phyloP scores from a whole-genome alignment of 1,140 invertebrate genomes.

The Eumeta japonica region DNA sequence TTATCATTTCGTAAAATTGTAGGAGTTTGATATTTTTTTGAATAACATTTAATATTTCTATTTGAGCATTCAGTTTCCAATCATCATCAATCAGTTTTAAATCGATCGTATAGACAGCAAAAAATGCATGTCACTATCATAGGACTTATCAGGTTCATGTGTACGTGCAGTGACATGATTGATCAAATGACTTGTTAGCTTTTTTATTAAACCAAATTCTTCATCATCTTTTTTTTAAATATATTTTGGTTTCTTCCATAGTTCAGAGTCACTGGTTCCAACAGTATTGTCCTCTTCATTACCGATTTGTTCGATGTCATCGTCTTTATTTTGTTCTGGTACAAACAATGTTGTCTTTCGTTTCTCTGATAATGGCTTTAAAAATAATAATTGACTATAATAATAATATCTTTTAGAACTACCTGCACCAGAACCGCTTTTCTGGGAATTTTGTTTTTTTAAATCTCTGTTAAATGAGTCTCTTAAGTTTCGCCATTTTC shows the following conservation, averaged over 20 bases:
- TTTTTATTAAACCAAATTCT: too few relatives aligned
- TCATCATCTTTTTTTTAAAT: background rate
- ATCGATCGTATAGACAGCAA: too few relatives aligned
- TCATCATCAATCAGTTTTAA: too few relatives aligned
- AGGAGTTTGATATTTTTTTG: too few relatives aligned
- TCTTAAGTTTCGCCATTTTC: constrained; percentile 3
- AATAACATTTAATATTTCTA: too few relatives aligned
- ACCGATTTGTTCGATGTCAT: background rate
- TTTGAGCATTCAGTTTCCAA: too few relatives aligned
- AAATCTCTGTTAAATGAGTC: constrained; percentile 2
- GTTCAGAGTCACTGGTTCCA: background rate
- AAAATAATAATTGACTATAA: constrained; percentile 1
- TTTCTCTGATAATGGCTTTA: constrained; percentile 1
- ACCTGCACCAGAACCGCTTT: constrained; percentile 3
- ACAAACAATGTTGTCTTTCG: constrained; percentile 1
- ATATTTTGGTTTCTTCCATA: background rate
- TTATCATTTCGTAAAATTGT: too few relatives aligned
- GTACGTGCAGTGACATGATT: too few relatives aligned
- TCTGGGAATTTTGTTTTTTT: constrained; percentile 1
- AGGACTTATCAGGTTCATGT: too few relatives aligned
- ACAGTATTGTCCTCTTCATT: too few relatives aligned
- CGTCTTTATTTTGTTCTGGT: background rate
- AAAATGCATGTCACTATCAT: too few relatives aligned
- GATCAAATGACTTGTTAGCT: too few relatives aligned
- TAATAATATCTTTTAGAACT: background rate